Conservation (phyloP, 2,888 invertebrate species). For the Drosophila setosimentum region DNA sequence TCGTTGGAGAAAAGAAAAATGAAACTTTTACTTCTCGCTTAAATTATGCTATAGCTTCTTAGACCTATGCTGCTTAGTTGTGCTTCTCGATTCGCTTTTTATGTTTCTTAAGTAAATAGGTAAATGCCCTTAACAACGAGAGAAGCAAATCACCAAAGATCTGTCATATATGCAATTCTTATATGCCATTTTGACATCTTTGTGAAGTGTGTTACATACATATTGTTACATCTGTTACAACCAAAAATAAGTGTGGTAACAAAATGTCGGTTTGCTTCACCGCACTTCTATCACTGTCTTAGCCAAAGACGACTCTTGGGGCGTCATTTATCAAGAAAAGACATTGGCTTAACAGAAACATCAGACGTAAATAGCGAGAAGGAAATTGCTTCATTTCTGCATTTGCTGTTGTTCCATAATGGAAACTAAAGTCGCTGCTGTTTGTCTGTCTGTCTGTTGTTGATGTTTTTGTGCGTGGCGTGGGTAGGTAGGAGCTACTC, state of each 20-base stretch:
- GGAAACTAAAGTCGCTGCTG: slow-evolving; percentile 20
- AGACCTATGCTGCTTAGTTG: neutral
- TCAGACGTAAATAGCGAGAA: slow-evolving; percentile 5
- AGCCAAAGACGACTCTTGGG: neutral
- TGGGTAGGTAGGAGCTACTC: neutral
- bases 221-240: neutral
- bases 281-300: neutral
- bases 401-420: slow-evolving; percentile 10
- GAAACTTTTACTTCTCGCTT: neutral
- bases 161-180: neutral
- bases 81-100: neutral
- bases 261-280: slow-evolving; percentile 1
- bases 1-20: neutral
- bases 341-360: slow-evolving; percentile 10
- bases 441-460: neutral
- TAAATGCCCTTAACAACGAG: neutral
- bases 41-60: neutral
- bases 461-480: slow-evolving; percentile 3
- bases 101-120: neutral
- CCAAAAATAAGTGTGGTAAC: neutral
- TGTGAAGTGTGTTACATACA: neutral
- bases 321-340: slow-evolving; percentile 17
- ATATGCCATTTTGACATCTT: neutral
- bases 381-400: slow-evolving; percentile 41
- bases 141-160: neutral